These are phyloP conservation scores for Copidosoma floridanum DNA, from an alignment of 1,140 invertebrate species.

Conservation along the genomic window DNA sequence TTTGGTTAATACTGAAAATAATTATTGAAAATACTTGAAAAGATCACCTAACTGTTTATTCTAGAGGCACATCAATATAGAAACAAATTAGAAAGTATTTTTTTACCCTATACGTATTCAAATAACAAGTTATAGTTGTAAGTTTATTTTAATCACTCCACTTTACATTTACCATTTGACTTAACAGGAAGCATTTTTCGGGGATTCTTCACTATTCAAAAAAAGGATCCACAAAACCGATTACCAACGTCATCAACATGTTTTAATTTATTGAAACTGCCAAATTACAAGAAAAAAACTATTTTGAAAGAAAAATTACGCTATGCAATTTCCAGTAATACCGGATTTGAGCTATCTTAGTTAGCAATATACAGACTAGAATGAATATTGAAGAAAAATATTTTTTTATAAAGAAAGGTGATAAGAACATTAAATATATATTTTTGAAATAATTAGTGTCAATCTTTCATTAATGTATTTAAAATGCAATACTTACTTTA, in stretches of 20 bases:
- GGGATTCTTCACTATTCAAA: conserved; percentile 96
- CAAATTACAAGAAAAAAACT: conserved; percentile 97
- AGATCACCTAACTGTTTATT: too few species aligned
- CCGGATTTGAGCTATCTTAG: conserved; percentile 97
- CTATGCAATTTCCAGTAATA: conserved; percentile 96
- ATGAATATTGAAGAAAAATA: conserved; percentile 1
- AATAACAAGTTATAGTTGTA: too few species aligned
- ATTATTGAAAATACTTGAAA: too few species aligned
- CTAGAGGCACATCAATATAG: too few species aligned
- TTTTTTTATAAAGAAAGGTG: background rate
- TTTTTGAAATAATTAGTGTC: background rate
- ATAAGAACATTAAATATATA: background rate
- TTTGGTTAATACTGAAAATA: too few species aligned
- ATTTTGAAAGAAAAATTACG: conserved; percentile 93
- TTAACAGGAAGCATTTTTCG: conserved; percentile 85
- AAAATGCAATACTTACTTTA: too few species aligned
- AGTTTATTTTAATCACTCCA: too few species aligned
- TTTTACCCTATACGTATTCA: too few species aligned
- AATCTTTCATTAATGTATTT: background rate
- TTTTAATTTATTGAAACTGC: conserved; percentile 97
- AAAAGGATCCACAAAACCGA: conserved; percentile 91
- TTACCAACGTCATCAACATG: conserved; percentile 98
- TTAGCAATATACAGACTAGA: background rate
- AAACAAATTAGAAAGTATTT: too few species aligned
- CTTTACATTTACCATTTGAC: conserved; percentile 12